Conservation (phyloP, 1,140 invertebrate genomes). For the Caenorhabditis briggsae region DNA sequence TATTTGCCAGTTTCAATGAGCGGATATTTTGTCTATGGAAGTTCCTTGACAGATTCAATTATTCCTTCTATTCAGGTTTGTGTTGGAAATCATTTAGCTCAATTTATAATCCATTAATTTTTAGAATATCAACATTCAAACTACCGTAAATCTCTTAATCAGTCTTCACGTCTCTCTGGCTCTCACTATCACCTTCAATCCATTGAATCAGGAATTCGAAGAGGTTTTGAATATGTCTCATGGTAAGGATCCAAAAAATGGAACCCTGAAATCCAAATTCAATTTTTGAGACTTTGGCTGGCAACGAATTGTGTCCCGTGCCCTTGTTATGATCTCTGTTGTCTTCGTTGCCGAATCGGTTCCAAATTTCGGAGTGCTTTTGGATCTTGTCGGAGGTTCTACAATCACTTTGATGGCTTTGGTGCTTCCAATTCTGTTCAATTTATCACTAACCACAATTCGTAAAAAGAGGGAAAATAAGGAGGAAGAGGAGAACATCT, state of each 20-base stretch:
- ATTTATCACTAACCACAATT: slow-evolving; percentile 61
- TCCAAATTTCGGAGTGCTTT: slow-evolving; percentile 77
- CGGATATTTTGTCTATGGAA: slow-evolving; percentile 73
- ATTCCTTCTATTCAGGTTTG: slow-evolving; percentile 62
- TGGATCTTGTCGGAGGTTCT: slow-evolving; percentile 78
- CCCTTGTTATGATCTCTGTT: slow-evolving; percentile 70
- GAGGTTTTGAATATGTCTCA: slow-evolving; percentile 64
- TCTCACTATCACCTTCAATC: slow-evolving; percentile 83
- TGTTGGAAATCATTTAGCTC: neutral
- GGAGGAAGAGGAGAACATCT: neutral
- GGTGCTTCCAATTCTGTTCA: slow-evolving; percentile 72
- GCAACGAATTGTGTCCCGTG: slow-evolving; percentile 73
- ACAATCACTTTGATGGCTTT: slow-evolving; percentile 77
- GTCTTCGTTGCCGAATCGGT: slow-evolving; percentile 77
- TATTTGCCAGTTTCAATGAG: slow-evolving; percentile 74
- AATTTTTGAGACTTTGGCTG: slow-evolving; percentile 75
- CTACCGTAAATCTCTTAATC: slow-evolving; percentile 82
- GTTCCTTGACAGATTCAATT: slow-evolving; percentile 62
- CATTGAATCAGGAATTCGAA: slow-evolving; percentile 81
- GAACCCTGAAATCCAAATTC: neutral
- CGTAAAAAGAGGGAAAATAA: slow-evolving; percentile 33
- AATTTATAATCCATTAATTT: too few relatives aligned
- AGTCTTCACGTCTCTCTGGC: slow-evolving; percentile 82
- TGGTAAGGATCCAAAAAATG: slow-evolving; percentile 21
- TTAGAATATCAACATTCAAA: slow-evolving; percentile 65